Conservation (phyloP, 1,140 invertebrate genomes). For the Euura saliciscinereae region DNA sequence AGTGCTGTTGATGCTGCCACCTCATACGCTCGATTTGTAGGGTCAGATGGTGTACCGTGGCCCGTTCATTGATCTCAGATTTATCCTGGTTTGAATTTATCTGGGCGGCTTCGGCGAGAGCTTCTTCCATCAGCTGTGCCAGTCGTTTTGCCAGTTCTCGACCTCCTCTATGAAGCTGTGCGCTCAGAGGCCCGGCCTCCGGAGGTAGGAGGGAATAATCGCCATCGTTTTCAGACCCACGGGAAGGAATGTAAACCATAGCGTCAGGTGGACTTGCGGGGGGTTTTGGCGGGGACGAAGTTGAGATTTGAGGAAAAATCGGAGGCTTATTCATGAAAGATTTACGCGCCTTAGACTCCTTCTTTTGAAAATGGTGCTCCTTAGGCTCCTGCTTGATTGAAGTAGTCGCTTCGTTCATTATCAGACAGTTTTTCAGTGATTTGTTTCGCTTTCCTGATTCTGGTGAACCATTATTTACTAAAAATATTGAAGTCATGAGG, state of each 20-base stretch:
- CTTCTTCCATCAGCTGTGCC: slow-evolving; percentile 52
- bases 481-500: not conserved
- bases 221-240: slow-evolving; percentile 25
- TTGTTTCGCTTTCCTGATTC: not conserved
- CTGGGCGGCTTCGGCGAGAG: slow-evolving; percentile 46
- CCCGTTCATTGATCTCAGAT: slow-evolving; percentile 53
- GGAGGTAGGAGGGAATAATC: slow-evolving; percentile 47
- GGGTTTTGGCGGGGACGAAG: slow-evolving; percentile 21
- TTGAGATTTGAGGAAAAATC: slow-evolving; percentile 25
- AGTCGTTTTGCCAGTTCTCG: slow-evolving; percentile 48
- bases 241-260: slow-evolving; percentile 38
- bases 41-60: slow-evolving; percentile 62
- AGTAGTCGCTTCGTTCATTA: not conserved
- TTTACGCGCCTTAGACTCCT: slow-evolving; percentile 48
- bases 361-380: slow-evolving; percentile 15
- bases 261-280: slow-evolving; percentile 27
- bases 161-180: slow-evolving; percentile 47
- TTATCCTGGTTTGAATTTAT: slow-evolving; percentile 28
- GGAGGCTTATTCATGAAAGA: slow-evolving; percentile 44
- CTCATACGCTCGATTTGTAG: slow-evolving; percentile 70
- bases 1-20: slow-evolving; percentile 69
- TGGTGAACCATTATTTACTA: not conserved
- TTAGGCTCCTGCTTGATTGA: not conserved
- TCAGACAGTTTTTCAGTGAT: not conserved
- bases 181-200: slow-evolving; percentile 58